Conservation (phyloP, 2,888 invertebrate species). For the Antitype chi region DNA sequence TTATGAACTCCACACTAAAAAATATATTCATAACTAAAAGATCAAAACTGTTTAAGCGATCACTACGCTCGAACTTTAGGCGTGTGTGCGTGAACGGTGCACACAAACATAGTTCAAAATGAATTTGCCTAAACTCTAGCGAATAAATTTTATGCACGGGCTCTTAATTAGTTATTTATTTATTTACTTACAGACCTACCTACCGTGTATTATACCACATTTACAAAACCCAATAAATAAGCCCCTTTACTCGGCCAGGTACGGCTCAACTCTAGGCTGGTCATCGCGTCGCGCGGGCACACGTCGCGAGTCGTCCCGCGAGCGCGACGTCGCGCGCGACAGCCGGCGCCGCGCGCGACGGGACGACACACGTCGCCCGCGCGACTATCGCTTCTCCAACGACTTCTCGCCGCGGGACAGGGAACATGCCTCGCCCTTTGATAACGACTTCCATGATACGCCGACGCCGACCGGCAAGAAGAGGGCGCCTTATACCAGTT, state of each 20-base stretch:
- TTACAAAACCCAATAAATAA: neutral
- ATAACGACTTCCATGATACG: slow-evolving; percentile 90
- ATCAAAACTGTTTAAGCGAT: too few species aligned
- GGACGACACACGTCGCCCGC: slow-evolving; percentile 75
- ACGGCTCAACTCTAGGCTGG: slow-evolving; percentile 85
- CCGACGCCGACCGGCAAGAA: slow-evolving; percentile 81
- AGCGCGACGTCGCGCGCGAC: slow-evolving; percentile 69
- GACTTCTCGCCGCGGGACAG: slow-evolving; percentile 91
- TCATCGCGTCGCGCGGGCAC: slow-evolving; percentile 75
- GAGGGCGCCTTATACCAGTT: slow-evolving; percentile 80
- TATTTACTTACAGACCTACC: too few species aligned
- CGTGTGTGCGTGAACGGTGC: too few species aligned
- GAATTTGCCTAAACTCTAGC: too few species aligned
- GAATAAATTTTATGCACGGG: too few species aligned
- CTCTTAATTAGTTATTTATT: too few species aligned
- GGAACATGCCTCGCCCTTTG: slow-evolving; percentile 90
- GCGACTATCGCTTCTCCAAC: slow-evolving; percentile 89
- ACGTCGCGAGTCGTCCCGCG: slow-evolving; percentile 64
- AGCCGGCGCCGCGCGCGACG: slow-evolving; percentile 75
- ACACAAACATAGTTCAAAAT: too few species aligned
- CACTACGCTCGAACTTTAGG: too few species aligned
- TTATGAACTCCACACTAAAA: too few species aligned
- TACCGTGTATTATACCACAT: neutral
- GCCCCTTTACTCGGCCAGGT: slow-evolving; percentile 67
- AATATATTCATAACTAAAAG: too few species aligned